A percentile compares a stretch with the other conserved stretches of the same genome.
Evolutionary conservation across 1,140 invertebrate species (phyloP).

Genomic region (Steinernema feltiae): DNA sequence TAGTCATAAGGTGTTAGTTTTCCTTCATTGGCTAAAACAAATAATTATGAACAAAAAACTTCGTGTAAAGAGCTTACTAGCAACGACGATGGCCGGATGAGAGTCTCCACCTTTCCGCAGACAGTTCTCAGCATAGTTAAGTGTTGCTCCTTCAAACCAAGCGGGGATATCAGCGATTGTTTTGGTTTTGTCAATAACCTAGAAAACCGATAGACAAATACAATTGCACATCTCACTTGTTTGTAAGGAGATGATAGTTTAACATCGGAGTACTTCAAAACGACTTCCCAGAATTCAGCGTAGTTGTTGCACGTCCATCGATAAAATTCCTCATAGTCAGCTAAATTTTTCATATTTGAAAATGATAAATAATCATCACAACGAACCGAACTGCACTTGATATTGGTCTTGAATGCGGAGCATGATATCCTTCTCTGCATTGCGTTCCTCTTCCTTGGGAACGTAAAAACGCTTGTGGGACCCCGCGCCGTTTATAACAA

Average conservation of each 20-base stretch:
- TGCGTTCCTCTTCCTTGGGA: constrained; percentile 23
- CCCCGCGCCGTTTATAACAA: background rate
- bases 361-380: background rate
- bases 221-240: constrained; percentile 47
- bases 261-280: constrained; percentile 59
- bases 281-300: constrained; percentile 61
- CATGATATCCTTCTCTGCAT: constrained; percentile 33
- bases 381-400: constrained; percentile 32
- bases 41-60: background rate
- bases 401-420: constrained; percentile 19
- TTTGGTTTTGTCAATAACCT: constrained; percentile 59
- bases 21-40: constrained; percentile 51
- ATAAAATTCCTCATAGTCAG: constrained; percentile 60
- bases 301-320: constrained; percentile 62
- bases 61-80: constrained; percentile 51
- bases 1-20: constrained; percentile 58
- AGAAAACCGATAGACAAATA: constrained; percentile 25
- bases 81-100: constrained; percentile 60
- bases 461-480: constrained; percentile 18
- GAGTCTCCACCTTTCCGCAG: constrained; percentile 54
- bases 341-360: constrained; percentile 44
- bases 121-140: constrained; percentile 63
- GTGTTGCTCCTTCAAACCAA: constrained; percentile 60
- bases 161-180: constrained; percentile 60
- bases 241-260: constrained; percentile 57